Evolutionary conservation across 2,888 invertebrate genomes (phyloP).

Genomic region (Euproctis similis): DNA sequence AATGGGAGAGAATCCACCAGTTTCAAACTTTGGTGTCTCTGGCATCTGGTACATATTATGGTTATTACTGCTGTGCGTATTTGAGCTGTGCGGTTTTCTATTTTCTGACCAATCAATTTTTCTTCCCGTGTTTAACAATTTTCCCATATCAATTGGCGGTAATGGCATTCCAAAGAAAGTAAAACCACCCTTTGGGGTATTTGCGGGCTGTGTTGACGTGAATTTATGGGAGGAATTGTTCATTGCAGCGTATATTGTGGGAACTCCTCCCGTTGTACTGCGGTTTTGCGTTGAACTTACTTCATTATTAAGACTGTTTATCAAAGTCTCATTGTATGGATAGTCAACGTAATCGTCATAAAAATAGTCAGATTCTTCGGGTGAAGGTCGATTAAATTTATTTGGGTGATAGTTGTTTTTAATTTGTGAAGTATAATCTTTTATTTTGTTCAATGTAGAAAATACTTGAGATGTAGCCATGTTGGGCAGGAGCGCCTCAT

Average conservation of each 20-base stretch:
- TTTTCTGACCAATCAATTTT: constrained; percentile 65
- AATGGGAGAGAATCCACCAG: constrained; percentile 86
- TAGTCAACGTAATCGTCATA: constrained; percentile 90
- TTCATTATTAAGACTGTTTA: constrained; percentile 51
- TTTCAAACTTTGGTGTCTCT: constrained; percentile 79
- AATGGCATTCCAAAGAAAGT: constrained; percentile 91
- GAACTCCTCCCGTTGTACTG: constrained; percentile 72
- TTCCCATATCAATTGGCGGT: constrained; percentile 82
- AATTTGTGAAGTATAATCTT: constrained; percentile 60
- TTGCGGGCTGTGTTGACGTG: constrained; percentile 37
- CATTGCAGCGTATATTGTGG: constrained; percentile 63
- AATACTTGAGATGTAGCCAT: constrained; percentile 76
- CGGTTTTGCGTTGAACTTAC: constrained; percentile 39
- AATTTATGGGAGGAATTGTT: constrained; percentile 50
- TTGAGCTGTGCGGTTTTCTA: constrained; percentile 42
- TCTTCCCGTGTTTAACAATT: constrained; percentile 73
- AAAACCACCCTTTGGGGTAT: constrained; percentile 78
- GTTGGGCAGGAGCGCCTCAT: constrained; percentile 75
- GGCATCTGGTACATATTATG: constrained; percentile 41
- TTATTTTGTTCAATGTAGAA: constrained; percentile 75
- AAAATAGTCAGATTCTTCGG: constrained; percentile 87
- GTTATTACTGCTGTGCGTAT: constrained; percentile 46
- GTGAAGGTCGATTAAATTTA: constrained; percentile 77
- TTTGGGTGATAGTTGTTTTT: constrained; percentile 61
- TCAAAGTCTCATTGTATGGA: constrained; percentile 78